Evolutionary conservation across 2,888 invertebrate species (phyloP), one percentile per base, ranked within the genome.

Genomic region (Eurytoma adleriae): DNA sequence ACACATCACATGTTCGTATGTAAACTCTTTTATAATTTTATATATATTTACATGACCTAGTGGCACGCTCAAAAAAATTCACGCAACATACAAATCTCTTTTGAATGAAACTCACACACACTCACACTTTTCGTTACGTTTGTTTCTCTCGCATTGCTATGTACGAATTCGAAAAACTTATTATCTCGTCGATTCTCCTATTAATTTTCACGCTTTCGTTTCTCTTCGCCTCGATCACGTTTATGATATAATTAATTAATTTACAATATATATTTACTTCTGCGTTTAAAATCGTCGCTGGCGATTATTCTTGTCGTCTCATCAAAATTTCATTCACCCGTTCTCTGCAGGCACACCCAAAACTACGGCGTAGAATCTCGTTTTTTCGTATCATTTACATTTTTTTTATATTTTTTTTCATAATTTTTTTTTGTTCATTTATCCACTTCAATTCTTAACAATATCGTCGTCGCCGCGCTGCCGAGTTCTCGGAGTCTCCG

Each of bases 1-100:
- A 86, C 87, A 88, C 87, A 87, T 87, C 86, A 87, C 87, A 87
- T 86, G 84, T 86, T 87, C 85, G 85, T 87, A 86, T 86, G 85
- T 86, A 86, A 87, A 86, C 85, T 84, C 76, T 86, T 86, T 83
- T 84, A 84, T 85, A 84, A 83, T 85, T 84, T 84, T 86, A 83
- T 86, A 85, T 86, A 84, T 86, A 86, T 87, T 85, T 86, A 88
- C 88, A 89, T 86, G 87, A 88, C 86, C 85, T 87, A 88, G 86
- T 87, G 86, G 86, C 88, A 88, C 87, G 85, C 86, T 7, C 40
- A 40, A 40, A 86, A 68, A 79, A 77, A 81, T 70, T 66, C 71
- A 72, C 72, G n/a, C 76, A 40, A 12, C 20, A 50, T 24, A 48
- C 50, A 82, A 84, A 82, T 52, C 57, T 12, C 59, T 48, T 30